Conservation (phyloP, 2,888 invertebrate genomes). For the Ormia ochracea region DNA sequence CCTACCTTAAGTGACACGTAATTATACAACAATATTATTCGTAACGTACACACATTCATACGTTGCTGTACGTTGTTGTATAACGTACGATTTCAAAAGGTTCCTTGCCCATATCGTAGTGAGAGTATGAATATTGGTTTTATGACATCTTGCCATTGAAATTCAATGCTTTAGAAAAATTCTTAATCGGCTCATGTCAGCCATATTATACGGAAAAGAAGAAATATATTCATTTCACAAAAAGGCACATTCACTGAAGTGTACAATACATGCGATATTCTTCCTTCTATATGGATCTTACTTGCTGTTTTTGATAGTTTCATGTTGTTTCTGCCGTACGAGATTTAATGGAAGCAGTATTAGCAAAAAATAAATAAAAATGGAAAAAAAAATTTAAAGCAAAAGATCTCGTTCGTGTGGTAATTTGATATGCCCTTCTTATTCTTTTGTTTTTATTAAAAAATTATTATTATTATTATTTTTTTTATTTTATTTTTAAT, state of each 20-base stretch:
- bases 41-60: slow-evolving; percentile 2
- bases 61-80: background rate
- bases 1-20: slow-evolving; percentile 76
- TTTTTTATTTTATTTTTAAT: background rate
- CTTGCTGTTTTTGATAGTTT: slow-evolving; percentile 47
- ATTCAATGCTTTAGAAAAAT: slow-evolving; percentile 72
- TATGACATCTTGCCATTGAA: slow-evolving; percentile 67
- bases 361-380: slow-evolving; percentile 11
- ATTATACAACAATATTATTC: slow-evolving; percentile 66
- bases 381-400: background rate
- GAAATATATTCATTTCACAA: slow-evolving; percentile 52
- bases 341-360: slow-evolving; percentile 47
- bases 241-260: slow-evolving; percentile 47
- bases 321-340: slow-evolving; percentile 24
- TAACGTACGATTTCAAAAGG: background rate
- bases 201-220: slow-evolving; percentile 63
- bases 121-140: slow-evolving; percentile 30
- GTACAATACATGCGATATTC: slow-evolving; percentile 34
- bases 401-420: slow-evolving; percentile 47
- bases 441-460: slow-evolving; percentile 26
- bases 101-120: background rate
- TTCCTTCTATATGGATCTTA: slow-evolving; percentile 15
- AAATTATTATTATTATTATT: too few species aligned
- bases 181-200: slow-evolving; percentile 77
- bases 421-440: slow-evolving; percentile 49